Evolutionary conservation across 2,888 invertebrate genomes (phyloP).

Genomic region (Agelastica alni): DNA sequence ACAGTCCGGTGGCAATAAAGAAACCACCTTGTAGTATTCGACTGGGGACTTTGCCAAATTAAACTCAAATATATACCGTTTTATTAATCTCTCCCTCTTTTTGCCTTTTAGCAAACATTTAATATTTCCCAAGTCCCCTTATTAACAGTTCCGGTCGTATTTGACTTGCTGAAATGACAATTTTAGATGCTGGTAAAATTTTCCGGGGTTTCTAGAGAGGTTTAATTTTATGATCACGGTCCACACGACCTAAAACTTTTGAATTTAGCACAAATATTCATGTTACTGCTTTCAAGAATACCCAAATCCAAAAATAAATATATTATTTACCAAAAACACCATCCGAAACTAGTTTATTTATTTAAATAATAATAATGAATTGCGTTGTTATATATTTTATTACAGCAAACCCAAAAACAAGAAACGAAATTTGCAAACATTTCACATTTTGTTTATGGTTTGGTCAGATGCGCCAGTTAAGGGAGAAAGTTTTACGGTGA

Average conservation of each 20-base stretch:
- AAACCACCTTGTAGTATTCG: background rate
- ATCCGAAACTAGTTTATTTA: too few species aligned
- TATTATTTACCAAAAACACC: too few species aligned
- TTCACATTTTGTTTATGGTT: too few species aligned
- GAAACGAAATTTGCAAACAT: too few species aligned
- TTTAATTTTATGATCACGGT: background rate
- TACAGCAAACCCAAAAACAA: too few species aligned
- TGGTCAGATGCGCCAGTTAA: too few species aligned
- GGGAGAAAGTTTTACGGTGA: too few species aligned
- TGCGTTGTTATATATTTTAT: too few species aligned
- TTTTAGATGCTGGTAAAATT: constrained; percentile 19
- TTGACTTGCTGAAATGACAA: constrained; percentile 37
- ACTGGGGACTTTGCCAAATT: constrained; percentile 10
- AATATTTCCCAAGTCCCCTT: constrained; percentile 30
- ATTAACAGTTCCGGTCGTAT: constrained; percentile 31
- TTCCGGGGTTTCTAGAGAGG: background rate
- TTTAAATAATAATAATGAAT: too few species aligned
- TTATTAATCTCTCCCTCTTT: constrained; percentile 17
- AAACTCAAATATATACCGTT: constrained; percentile 21
- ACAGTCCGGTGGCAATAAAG: too few species aligned
- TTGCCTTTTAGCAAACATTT: constrained; percentile 20
- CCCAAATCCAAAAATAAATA: constrained; percentile 15
- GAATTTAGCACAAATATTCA: background rate
- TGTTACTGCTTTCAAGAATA: background rate
- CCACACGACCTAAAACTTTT: background rate